Evolutionary conservation across 2,113 vertebrate species (phyloP).

Genomic region (Vidua macroura): DNA sequence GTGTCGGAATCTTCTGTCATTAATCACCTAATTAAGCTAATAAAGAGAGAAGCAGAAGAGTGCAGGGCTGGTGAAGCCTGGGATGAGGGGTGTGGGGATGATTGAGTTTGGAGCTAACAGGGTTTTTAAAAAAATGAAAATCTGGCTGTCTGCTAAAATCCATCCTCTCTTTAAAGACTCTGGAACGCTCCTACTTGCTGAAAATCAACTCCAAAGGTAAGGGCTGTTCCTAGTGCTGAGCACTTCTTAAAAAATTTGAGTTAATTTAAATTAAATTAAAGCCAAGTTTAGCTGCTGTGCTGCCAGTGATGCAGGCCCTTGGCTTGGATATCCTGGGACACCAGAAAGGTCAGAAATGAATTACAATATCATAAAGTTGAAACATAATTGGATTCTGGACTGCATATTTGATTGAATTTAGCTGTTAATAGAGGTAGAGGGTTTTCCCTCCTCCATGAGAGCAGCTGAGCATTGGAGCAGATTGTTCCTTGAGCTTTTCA

Average conservation of each 20-base stretch:
- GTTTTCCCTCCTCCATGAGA: no score
- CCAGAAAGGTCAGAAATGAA: neutral
- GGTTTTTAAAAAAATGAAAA: neutral
- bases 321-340: neutral
- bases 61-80: neutral
- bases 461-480: neutral
- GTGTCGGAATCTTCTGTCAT: no score
- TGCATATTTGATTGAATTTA: neutral
- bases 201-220: slow-evolving; percentile 95
- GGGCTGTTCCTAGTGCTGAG: neutral
- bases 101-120: neutral
- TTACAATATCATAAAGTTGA: neutral
- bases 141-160: neutral
- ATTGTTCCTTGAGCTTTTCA: neutral
- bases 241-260: neutral
- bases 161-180: slow-evolving; percentile 75
- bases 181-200: slow-evolving; percentile 93
- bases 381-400: neutral
- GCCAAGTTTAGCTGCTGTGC: neutral
- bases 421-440: neutral
- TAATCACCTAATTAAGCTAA: no score
- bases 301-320: neutral
- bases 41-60: neutral
- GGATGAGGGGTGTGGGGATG: neutral
- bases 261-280: neutral